Evolutionary conservation across 1,140 invertebrate species (phyloP).

Genomic region (Papilio polytes): DNA sequence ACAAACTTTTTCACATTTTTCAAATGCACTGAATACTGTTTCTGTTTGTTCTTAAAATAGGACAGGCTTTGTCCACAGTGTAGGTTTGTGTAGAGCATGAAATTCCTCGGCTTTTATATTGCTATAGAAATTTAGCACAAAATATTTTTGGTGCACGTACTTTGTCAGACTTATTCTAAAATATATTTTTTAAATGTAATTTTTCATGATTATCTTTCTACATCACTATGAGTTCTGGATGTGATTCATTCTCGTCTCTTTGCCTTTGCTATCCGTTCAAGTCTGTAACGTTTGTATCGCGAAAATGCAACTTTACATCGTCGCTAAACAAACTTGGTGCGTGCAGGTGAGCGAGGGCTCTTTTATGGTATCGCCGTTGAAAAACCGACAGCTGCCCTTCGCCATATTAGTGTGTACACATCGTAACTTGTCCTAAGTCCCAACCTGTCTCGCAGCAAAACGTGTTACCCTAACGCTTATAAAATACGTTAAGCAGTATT

Average conservation of each 20-base stretch:
- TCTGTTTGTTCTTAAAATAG: background rate
- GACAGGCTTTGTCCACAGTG: background rate
- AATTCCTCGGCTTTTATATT: background rate
- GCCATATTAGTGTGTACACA: slow-evolving; percentile 63
- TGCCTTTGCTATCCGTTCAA: background rate
- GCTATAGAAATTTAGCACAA: background rate
- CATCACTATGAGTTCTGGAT: background rate
- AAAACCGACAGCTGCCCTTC: slow-evolving; percentile 67
- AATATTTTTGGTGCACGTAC: background rate
- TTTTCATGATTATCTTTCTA: too few species aligned
- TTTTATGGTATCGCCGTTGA: slow-evolving; percentile 60
- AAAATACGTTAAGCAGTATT: slow-evolving; percentile 50
- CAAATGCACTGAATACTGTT: slow-evolving; percentile 8
- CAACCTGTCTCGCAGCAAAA: slow-evolving; percentile 53
- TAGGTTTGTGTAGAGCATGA: background rate
- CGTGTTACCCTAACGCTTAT: slow-evolving; percentile 54
- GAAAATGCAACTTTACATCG: slow-evolving; percentile 47
- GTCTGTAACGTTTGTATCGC: slow-evolving; percentile 39
- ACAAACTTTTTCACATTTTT: background rate
- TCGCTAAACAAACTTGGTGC: slow-evolving; percentile 52
- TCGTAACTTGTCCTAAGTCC: slow-evolving; percentile 66
- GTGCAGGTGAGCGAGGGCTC: slow-evolving; percentile 57
- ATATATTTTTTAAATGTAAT: background rate
- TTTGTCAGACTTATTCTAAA: background rate
- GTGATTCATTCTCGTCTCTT: background rate